Conservation (phyloP, 2,113 vertebrate species). For the Noctilio leporinus region DNA sequence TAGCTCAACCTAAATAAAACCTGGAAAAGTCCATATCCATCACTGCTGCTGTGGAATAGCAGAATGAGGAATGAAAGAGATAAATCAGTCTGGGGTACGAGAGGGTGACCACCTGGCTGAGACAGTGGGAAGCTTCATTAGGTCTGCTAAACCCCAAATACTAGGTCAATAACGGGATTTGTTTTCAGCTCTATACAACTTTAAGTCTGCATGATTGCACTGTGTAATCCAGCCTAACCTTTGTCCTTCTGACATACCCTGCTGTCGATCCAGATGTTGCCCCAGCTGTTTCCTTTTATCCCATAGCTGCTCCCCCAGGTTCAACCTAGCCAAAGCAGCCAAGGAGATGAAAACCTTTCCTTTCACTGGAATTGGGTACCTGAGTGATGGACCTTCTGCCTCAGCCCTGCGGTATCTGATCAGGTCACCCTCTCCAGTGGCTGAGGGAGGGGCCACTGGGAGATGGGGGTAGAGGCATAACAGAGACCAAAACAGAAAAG, state of each 20-base stretch:
- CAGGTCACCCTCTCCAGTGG: background rate
- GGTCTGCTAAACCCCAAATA: conserved; percentile 8
- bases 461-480: background rate
- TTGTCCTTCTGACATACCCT: background rate
- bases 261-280: background rate
- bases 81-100: background rate
- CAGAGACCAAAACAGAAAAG: background rate
- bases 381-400: background rate
- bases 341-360: background rate
- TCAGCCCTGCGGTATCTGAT: background rate
- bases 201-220: background rate
- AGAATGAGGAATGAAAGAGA: background rate
- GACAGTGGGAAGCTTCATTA: conserved; percentile 7
- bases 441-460: background rate
- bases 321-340: background rate
- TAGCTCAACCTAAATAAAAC: background rate
- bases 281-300: background rate
- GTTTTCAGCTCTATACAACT: conserved; percentile 7
- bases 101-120: conserved; percentile 1
- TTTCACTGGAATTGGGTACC: background rate
- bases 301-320: background rate
- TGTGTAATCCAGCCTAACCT: background rate
- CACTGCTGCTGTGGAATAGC: background rate
- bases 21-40: background rate
- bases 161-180: conserved; percentile 51